Percentiles rank a stretch among this genome's conserved stretches.
These are phyloP conservation scores for Aphelinus atriplicis DNA, from an alignment of 1,140 invertebrate genomes.

Conservation along the genomic window DNA sequence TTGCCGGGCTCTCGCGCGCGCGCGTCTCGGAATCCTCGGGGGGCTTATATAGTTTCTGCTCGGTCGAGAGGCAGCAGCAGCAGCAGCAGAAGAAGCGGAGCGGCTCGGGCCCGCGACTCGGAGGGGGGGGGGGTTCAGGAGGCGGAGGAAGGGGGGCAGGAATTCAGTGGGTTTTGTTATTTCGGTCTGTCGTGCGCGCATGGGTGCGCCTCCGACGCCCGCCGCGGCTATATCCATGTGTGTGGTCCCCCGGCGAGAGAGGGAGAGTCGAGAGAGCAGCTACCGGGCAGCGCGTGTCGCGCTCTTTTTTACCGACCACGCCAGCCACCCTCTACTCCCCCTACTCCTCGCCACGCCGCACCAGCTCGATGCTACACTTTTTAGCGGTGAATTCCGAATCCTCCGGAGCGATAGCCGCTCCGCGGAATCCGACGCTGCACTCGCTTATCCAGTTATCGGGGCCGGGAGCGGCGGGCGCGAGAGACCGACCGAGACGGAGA, in stretches of 20 bases:
- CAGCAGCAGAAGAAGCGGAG: conserved; percentile 14
- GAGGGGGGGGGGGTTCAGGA: background rate
- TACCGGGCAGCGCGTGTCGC: conserved; percentile 51
- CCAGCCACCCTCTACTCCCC: background rate
- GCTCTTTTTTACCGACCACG: conserved; percentile 50
- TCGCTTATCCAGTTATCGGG: conserved; percentile 23
- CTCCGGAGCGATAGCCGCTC: conserved; percentile 14
- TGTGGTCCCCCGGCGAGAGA: conserved; percentile 50
- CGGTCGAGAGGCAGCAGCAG: background rate
- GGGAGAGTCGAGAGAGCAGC: too few species aligned
- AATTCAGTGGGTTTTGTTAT: conserved; percentile 38
- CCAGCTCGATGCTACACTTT: conserved; percentile 40
- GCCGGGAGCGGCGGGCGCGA: background rate
- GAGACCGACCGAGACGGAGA: conserved; percentile 3
- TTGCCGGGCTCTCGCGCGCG: background rate
- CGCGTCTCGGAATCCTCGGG: conserved; percentile 8
- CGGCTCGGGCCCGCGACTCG: background rate
- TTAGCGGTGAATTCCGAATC: conserved; percentile 52
- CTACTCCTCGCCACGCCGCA: background rate
- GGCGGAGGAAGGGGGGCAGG: too few species aligned
- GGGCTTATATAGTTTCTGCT: background rate
- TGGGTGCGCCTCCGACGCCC: conserved; percentile 20
- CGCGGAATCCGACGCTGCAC: conserved; percentile 1
- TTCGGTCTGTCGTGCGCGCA: conserved; percentile 36
- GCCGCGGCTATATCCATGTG: conserved; percentile 46